Evolutionary conservation across 2,797 vertebrate species (phyloP).

Genomic region (Urosaurus nigricauda): DNA sequence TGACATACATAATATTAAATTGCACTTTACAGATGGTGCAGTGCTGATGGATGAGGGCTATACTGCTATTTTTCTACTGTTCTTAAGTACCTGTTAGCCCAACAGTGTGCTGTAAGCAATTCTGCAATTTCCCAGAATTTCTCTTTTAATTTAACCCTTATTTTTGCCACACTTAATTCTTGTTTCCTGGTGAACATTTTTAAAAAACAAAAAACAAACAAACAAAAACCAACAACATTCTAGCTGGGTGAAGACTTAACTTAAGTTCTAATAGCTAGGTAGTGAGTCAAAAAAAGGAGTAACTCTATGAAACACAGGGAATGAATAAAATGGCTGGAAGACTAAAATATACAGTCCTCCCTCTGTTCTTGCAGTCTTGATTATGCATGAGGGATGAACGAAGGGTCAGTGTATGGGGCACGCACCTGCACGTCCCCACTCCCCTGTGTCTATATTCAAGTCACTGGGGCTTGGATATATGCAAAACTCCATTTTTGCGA

Average conservation of each 20-base stretch:
- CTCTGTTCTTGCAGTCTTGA: no score
- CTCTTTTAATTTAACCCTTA: slow-evolving; percentile 10
- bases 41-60: rapidly evolving
- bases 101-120: not conserved
- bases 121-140: not conserved
- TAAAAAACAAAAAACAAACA: no score
- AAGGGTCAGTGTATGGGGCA: no score
- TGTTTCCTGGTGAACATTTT: not conserved
- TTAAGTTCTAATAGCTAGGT: no score
- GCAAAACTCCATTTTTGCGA: no score
- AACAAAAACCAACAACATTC: not conserved
- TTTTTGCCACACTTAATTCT: not conserved
- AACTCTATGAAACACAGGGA: not conserved
- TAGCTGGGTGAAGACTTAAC: not conserved
- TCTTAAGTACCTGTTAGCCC: not conserved
- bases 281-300: not conserved
- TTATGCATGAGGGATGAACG: no score
- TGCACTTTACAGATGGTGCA: slow-evolving; percentile 21
- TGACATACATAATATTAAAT: slow-evolving; percentile 35
- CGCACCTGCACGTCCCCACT: no score
- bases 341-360: not conserved
- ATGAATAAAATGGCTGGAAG: not conserved
- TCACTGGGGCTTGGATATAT: no score
- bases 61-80: not conserved
- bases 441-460: no score